These are phyloP conservation scores for Hystrix cristata DNA, from an alignment of 2,113 vertebrate genomes.

Conservation along the genomic window DNA sequence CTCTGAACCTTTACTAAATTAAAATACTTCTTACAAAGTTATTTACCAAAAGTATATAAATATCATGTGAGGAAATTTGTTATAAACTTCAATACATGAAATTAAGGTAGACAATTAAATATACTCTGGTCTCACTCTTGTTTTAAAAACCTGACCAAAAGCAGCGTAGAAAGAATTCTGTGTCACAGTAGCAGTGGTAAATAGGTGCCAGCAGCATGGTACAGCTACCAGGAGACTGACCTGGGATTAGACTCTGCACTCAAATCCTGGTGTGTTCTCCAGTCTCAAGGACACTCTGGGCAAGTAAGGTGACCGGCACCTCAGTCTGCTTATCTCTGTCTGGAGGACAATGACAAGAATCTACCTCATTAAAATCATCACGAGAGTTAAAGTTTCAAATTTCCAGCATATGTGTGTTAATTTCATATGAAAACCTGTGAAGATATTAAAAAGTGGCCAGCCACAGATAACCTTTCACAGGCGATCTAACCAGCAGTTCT, in stretches of 20 bases:
- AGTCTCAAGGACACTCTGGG: not conserved
- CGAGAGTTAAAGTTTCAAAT: not conserved
- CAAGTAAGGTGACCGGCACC: not conserved
- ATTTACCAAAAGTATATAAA: not conserved
- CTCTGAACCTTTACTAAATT: not conserved
- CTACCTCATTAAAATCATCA: not conserved
- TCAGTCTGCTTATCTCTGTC: not conserved
- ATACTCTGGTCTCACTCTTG: not conserved
- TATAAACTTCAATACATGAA: slow-evolving; percentile 28
- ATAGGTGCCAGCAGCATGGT: not conserved
- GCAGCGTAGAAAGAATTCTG: not conserved
- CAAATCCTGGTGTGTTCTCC: not conserved
- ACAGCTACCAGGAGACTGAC: not conserved
- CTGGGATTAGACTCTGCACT: not conserved
- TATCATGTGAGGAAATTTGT: not conserved
- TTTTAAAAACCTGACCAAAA: not conserved
- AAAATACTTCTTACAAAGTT: not conserved
- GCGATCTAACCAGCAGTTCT: not conserved
- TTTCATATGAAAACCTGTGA: not conserved
- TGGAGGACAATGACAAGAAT: not conserved
- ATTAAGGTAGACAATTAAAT: slow-evolving; percentile 34
- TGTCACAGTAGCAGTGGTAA: not conserved
- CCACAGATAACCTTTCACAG: not conserved
- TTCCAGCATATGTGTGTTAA: not conserved
- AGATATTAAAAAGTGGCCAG: slow-evolving; percentile 29